Conservation (phyloP, 2,797 vertebrate species). For the Eulemur mongoz region DNA sequence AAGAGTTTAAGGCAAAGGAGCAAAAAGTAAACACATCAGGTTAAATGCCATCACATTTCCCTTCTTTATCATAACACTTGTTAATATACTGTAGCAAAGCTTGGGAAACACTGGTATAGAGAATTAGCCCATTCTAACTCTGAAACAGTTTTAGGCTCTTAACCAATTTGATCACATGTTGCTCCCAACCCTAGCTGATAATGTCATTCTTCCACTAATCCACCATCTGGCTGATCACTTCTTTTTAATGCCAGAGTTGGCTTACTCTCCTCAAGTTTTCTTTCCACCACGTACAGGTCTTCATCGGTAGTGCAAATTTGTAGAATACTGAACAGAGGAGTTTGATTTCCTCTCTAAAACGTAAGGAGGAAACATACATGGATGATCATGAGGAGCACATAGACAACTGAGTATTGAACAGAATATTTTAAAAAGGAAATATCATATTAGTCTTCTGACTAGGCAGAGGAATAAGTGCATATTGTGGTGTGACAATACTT, state of each 20-base stretch:
- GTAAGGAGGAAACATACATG: neutral
- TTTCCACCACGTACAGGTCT: neutral
- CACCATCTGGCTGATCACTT: neutral
- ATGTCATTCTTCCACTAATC: slow-evolving; percentile 9
- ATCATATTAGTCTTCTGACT: neutral
- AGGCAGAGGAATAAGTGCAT: neutral
- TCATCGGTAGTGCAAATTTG: neutral
- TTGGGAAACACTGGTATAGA: neutral
- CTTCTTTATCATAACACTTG: neutral
- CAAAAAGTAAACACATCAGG: neutral
- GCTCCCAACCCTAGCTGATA: neutral
- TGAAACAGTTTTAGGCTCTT: neutral
- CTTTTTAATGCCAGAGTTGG: neutral
- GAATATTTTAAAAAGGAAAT: slow-evolving; percentile 39
- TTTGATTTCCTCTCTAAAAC: slow-evolving; percentile 26
- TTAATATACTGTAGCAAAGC: neutral
- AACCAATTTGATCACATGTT: slow-evolving; percentile 19
- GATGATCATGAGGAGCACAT: neutral
- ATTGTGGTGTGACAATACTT: neutral
- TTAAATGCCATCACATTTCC: neutral
- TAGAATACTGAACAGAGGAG: neutral
- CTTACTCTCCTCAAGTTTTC: neutral
- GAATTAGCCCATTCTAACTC: neutral
- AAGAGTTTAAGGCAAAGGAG: slow-evolving; percentile 15
- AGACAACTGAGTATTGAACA: neutral